These are phyloP conservation scores for Sylvilagus floridanus DNA, from an alignment of 2,797 vertebrate genomes.

Conservation along the genomic window DNA sequence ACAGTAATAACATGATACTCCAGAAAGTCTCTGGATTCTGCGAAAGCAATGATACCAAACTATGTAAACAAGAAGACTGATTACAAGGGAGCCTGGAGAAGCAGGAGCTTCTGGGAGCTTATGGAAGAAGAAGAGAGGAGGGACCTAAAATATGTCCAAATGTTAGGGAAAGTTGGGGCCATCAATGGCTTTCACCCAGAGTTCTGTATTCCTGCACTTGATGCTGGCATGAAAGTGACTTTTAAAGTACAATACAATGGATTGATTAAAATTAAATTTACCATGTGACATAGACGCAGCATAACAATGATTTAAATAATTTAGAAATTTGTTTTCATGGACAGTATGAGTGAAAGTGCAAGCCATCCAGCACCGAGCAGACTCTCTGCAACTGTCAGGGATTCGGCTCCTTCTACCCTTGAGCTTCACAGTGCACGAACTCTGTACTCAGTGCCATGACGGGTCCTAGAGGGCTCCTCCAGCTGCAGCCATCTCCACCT, in stretches of 20 bases:
- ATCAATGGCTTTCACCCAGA: not conserved
- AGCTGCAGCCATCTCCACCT: not conserved
- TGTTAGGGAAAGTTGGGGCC: not conserved
- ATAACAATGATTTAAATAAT: not conserved
- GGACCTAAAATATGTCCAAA: not conserved
- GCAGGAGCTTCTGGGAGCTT: not conserved
- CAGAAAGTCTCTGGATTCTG: not conserved
- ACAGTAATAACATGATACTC: not conserved
- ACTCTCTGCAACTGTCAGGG: not conserved
- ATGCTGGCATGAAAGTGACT: not conserved
- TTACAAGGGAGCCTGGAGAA: not conserved
- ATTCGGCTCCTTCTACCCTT: not conserved
- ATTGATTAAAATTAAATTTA: conserved; percentile 7
- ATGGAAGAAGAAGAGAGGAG: not conserved
- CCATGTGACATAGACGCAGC: not conserved
- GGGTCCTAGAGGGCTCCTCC: not conserved
- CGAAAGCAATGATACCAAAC: not conserved
- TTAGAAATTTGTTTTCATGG: not conserved
- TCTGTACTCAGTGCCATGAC: not conserved
- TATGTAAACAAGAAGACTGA: not conserved
- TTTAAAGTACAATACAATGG: not conserved
- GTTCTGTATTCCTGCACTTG: not conserved
- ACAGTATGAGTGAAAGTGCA: not conserved
- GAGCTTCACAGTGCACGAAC: not conserved
- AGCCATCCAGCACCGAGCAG: not conserved